phyloP scores from a whole-genome alignment of 2,113 vertebrate genomes.

The Synchiropus splendidus region DNA sequence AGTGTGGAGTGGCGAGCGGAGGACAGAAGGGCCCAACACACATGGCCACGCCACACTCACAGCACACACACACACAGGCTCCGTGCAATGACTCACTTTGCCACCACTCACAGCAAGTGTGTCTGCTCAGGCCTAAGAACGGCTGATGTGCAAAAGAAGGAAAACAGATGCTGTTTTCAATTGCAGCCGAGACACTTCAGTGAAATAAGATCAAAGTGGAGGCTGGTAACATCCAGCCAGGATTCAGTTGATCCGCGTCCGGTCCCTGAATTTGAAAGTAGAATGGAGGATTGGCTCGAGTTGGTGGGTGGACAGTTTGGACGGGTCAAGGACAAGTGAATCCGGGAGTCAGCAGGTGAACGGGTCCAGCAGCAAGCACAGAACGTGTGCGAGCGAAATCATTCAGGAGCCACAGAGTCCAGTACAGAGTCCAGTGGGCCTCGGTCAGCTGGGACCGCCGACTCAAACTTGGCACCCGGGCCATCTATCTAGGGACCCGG shows the following conservation, averaged over 20 bases:
- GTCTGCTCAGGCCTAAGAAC: constrained; percentile 99
- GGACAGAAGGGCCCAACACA: too few relatives aligned
- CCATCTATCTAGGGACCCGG: too few relatives aligned
- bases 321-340: constrained; percentile 65
- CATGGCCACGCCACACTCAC: too few relatives aligned
- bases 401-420: too few relatives aligned
- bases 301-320: too few relatives aligned
- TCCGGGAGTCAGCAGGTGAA: constrained; percentile 84
- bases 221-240: too few relatives aligned
- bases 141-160: constrained; percentile 96
- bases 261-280: constrained; percentile 26
- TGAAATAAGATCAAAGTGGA: constrained; percentile 91
- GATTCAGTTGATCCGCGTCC: constrained; percentile 26
- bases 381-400: too few relatives aligned
- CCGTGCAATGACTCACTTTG: constrained; percentile 98
- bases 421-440: too few relatives aligned
- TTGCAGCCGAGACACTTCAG: constrained; percentile 78
- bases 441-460: too few relatives aligned
- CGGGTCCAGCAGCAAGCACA: constrained; percentile 85
- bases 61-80: constrained; percentile 87
- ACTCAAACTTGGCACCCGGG: too few relatives aligned
- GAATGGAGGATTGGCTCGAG: constrained; percentile 17
- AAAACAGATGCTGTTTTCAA: constrained; percentile 71
- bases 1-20: constrained; percentile 15
- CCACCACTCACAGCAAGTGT: constrained; percentile 99